These are phyloP conservation scores for Ophion obscuratus DNA, from an alignment of 2,888 invertebrate genomes.

Conservation along the genomic window DNA sequence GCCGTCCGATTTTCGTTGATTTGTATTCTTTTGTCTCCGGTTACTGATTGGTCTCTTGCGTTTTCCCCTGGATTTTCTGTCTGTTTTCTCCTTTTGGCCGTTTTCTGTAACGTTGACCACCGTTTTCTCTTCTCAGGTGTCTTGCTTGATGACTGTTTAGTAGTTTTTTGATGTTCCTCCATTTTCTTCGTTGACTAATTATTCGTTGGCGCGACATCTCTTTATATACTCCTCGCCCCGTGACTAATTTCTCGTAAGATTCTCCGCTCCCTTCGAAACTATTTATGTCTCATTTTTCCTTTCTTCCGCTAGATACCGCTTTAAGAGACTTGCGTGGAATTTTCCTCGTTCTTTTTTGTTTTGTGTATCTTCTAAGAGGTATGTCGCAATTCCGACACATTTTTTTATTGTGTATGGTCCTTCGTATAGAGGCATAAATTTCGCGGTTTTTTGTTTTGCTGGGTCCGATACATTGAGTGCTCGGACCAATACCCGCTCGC, in stretches of 20 bases:
- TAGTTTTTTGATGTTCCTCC: too few relatives aligned
- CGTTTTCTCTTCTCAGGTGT: too few relatives aligned
- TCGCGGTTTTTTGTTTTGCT: neutral
- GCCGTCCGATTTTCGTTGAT: neutral
- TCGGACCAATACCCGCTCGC: neutral
- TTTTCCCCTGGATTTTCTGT: neutral
- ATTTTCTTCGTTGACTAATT: too few relatives aligned
- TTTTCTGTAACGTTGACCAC: neutral
- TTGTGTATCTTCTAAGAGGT: slow-evolving; percentile 8
- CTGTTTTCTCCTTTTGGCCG: neutral
- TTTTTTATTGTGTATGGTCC: neutral
- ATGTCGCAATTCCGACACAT: slow-evolving; percentile 5
- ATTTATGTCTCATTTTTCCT: neutral
- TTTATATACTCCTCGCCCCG: too few relatives aligned
- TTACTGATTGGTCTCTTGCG: neutral
- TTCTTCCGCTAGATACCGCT: neutral
- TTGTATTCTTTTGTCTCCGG: neutral
- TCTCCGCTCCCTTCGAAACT: neutral
- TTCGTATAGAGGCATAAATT: slow-evolving; percentile 2
- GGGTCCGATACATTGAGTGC: slow-evolving; percentile 12
- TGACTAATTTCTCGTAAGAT: neutral
- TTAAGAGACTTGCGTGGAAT: neutral
- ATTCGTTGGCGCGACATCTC: too few relatives aligned
- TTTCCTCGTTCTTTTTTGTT: slow-evolving; percentile 30
- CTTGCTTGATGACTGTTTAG: too few relatives aligned